These are phyloP conservation scores for Montifringilla adamsi DNA, from an alignment of 2,113 vertebrate genomes.

Conservation along the genomic window DNA sequence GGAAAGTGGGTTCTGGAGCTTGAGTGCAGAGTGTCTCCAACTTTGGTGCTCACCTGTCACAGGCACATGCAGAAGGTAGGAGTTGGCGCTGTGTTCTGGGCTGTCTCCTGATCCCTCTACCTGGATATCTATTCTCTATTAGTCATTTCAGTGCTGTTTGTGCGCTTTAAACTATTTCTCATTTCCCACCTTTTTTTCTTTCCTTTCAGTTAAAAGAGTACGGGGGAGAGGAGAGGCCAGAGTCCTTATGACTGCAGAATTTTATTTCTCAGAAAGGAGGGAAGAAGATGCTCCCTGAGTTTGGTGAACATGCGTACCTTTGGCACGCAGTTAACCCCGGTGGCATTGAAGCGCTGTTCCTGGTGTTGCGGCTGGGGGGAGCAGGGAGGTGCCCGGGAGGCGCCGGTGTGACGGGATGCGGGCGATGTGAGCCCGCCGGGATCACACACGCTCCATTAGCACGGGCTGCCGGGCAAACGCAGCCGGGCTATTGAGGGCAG, in stretches of 20 bases:
- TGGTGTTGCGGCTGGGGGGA: fast-evolving
- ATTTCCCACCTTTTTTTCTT: background rate
- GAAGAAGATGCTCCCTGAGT: background rate
- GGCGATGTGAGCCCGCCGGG: background rate
- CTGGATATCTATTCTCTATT: background rate
- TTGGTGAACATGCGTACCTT: background rate
- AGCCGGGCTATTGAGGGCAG: background rate
- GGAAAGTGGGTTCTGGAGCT: background rate
- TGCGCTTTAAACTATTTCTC: background rate
- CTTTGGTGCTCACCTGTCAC: background rate
- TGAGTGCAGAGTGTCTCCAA: background rate
- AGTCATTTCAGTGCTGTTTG: background rate
- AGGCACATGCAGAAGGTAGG: slow-evolving; percentile 37
- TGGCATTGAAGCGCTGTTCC: background rate
- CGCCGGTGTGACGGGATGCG: background rate
- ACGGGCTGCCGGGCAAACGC: fast-evolving
- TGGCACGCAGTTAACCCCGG: background rate
- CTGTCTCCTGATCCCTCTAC: background rate
- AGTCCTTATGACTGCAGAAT: background rate
- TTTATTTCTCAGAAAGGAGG: background rate
- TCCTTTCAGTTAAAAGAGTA: background rate
- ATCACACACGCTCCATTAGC: background rate
- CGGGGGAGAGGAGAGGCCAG: background rate
- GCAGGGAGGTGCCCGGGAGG: background rate
- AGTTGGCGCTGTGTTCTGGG: background rate